Conservation (phyloP, 2,888 invertebrate species). For the Hymenopus coronatus region DNA sequence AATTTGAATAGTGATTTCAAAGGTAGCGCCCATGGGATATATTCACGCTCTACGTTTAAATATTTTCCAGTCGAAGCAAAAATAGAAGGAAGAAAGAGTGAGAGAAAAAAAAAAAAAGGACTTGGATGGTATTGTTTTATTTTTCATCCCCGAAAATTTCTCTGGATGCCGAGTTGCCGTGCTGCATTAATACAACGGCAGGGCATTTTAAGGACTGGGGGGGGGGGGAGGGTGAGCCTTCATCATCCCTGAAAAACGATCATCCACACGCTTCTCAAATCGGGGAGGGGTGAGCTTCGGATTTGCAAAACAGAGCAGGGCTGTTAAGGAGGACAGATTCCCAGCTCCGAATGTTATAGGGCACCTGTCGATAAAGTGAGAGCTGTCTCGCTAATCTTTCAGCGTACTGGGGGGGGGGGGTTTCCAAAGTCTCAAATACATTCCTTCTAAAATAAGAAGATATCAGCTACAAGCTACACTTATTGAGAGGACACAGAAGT, state of each 20-base stretch:
- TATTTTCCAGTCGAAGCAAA: too few relatives aligned
- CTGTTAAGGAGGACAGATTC: not conserved
- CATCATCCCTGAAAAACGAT: not conserved
- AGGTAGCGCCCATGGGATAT: too few relatives aligned
- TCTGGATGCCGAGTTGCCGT: not conserved
- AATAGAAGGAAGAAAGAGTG: too few relatives aligned
- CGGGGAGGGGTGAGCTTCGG: not conserved
- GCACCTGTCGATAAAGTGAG: not conserved
- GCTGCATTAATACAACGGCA: not conserved
- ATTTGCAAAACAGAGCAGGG: not conserved
- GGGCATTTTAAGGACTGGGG: not conserved
- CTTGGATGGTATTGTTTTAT: not conserved
- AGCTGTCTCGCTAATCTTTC: not conserved
- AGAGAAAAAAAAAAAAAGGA: too few relatives aligned
- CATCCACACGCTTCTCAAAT: not conserved
- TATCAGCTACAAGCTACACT: not conserved
- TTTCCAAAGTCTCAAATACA: not conserved
- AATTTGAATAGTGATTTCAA: too few relatives aligned
- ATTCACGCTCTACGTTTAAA: too few relatives aligned
- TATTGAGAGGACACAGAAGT: too few relatives aligned
- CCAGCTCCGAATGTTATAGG: not conserved
- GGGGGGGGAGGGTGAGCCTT: not conserved
- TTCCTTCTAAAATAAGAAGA: not conserved
- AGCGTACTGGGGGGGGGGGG: not conserved
- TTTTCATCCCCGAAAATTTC: not conserved